phyloP scores from a whole-genome alignment of 2,888 invertebrate genomes.

The Seladonia tumulorum region DNA sequence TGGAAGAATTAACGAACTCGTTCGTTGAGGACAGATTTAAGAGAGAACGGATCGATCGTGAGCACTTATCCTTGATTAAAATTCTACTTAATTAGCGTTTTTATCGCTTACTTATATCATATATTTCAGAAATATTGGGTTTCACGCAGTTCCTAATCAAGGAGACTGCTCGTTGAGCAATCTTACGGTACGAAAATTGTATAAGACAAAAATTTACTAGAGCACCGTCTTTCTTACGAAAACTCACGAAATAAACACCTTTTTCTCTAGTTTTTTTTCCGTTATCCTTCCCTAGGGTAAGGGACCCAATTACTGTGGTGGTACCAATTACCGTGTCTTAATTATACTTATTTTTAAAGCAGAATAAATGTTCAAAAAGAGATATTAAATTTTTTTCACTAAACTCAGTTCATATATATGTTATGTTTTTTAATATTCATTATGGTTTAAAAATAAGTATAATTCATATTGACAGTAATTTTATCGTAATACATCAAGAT shows the following conservation, averaged over 20 bases:
- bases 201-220: not conserved
- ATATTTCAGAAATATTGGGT: constrained; percentile 73
- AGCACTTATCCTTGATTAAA: constrained; percentile 52
- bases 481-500: not conserved
- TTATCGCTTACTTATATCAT: constrained; percentile 45
- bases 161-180: constrained; percentile 36
- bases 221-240: not conserved
- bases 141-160: constrained; percentile 75
- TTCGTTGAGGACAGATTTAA: constrained; percentile 66
- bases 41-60: constrained; percentile 72
- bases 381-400: too few species aligned
- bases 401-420: too few species aligned
- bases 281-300: not conserved
- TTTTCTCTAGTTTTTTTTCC: not conserved
- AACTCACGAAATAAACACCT: constrained; percentile 13
- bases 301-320: too few species aligned
- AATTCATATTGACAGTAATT: too few species aligned
- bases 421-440: too few species aligned
- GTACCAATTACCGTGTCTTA: too few species aligned
- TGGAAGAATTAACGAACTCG: constrained; percentile 69
- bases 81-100: constrained; percentile 40
- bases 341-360: too few species aligned
- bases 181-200: not conserved
- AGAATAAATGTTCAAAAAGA: too few species aligned
- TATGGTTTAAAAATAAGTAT: too few species aligned